Base-by-base conservation (phyloP, 2,888 invertebrate species). In the Stenodema calcarata region DNA sequence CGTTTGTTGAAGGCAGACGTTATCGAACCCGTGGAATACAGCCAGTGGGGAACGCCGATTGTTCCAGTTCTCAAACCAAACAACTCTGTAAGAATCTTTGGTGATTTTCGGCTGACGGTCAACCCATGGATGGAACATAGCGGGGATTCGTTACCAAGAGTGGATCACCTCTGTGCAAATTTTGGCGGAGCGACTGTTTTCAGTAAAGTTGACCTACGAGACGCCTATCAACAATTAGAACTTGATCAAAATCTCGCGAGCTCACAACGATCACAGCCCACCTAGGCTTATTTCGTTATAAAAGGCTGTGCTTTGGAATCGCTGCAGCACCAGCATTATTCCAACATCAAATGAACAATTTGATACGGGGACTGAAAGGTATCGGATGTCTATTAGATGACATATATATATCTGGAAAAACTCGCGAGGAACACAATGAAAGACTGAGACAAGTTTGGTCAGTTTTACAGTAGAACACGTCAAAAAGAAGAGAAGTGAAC, bases 11-110 rank as follows among this genome's bases (percentile, higher is more conserved):
- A 30, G 12, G 41, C 23, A 14, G 79, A 42, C n/a, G 18, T 79
- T 3, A 87, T 90, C 16, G 83, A 76, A 11, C 87, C 87, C 86
- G 88, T 90, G n/a, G 88, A 88, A 70, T 85, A 80, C 82, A 87
- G 89, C 62, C 88, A 89, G 42, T 90, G 90, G 90, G 90, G 88
- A 14, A 90, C 90, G 11, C 91, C 91, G 0, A 89, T 91, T 6
- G 91, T 91, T 3, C 90, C 90, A 1, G 89, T 91, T 0, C 82
- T 90, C 1, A 91, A 91, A 88, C 89, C 88, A 12, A 89, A 91
- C 87, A 90, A 90, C 0, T 73, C 87, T 62, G 88, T 90, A 7
- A 73, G 90, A 23, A 88, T 91, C n/a, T 91, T 91, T 28, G 90
- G 90, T 0, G 90, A 91, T 88, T 90, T 88, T 83, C 90, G 89